A percentile compares a stretch with the other conserved stretches of the same genome.
Conservation (phyloP, 2,113 vertebrate genomes). For the Gymnarchus niloticus region DNA sequence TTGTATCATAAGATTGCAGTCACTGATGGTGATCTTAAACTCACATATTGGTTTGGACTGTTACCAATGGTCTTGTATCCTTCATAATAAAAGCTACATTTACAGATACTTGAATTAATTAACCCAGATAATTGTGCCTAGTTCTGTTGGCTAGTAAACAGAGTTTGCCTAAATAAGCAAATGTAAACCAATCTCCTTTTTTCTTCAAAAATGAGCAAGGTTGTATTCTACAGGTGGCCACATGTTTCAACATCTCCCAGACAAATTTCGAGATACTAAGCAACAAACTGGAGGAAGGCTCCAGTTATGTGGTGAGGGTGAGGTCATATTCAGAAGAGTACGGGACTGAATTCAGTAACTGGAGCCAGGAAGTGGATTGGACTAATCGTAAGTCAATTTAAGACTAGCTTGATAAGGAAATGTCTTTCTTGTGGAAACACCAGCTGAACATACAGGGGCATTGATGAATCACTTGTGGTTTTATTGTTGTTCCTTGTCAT, state of each 20-base stretch:
- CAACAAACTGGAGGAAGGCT: slow-evolving; percentile 27
- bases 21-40: background rate
- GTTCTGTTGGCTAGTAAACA: background rate
- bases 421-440: background rate
- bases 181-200: background rate
- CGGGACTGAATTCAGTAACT: slow-evolving; percentile 37
- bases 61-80: background rate
- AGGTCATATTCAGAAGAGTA: rapidly evolving
- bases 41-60: background rate
- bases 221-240: background rate
- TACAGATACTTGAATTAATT: background rate
- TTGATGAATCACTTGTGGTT: background rate
- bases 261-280: slow-evolving; percentile 33
- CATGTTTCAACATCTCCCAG: rapidly evolving
- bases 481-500: background rate
- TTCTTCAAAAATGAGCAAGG: background rate
- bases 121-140: background rate
- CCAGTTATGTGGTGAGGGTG: slow-evolving; percentile 46
- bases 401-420: background rate
- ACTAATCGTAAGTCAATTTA: slow-evolving; percentile 43
- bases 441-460: background rate
- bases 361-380: slow-evolving; percentile 46
- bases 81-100: background rate
- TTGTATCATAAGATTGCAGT: background rate
- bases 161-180: background rate